These are phyloP conservation scores for Cardiocondyla obscurior DNA, from an alignment of 1,140 invertebrate species.

Conservation along the genomic window DNA sequence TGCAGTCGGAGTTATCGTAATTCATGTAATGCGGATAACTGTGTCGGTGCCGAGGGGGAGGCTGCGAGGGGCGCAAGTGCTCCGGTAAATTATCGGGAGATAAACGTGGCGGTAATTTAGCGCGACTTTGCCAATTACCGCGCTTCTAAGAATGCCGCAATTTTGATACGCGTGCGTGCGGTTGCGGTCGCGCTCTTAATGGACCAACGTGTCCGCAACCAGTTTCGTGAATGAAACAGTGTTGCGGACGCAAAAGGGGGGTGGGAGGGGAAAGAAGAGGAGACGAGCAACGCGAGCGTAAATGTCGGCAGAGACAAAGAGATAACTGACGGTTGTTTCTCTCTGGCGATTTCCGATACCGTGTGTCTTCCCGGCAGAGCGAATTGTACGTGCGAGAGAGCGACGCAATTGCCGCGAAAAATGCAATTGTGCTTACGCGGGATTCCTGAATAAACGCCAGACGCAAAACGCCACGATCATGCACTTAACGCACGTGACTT, in stretches of 20 bases:
- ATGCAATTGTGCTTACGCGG: neutral
- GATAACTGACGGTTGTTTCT: neutral
- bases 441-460: neutral
- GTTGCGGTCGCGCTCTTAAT: conserved; percentile 49
- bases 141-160: conserved; percentile 52
- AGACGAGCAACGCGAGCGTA: neutral
- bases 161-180: conserved; percentile 55
- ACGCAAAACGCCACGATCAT: neutral
- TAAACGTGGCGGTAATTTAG: conserved; percentile 43
- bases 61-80: neutral
- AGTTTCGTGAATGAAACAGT: conserved; percentile 54
- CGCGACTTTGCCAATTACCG: conserved; percentile 52
- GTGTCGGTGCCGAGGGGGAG: neutral
- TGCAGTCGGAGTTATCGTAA: neutral
- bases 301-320: conserved; percentile 47
- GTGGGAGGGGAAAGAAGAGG: neutral
- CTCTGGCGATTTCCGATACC: conserved; percentile 1
- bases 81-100: conserved; percentile 36
- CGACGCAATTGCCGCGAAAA: neutral
- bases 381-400: neutral
- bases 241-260: neutral
- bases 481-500: neutral
- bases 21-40: conserved; percentile 14
- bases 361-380: neutral
- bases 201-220: conserved; percentile 50